These are phyloP conservation scores for Laupala kohalensis DNA, from an alignment of 1,140 invertebrate genomes.

Conservation along the genomic window DNA sequence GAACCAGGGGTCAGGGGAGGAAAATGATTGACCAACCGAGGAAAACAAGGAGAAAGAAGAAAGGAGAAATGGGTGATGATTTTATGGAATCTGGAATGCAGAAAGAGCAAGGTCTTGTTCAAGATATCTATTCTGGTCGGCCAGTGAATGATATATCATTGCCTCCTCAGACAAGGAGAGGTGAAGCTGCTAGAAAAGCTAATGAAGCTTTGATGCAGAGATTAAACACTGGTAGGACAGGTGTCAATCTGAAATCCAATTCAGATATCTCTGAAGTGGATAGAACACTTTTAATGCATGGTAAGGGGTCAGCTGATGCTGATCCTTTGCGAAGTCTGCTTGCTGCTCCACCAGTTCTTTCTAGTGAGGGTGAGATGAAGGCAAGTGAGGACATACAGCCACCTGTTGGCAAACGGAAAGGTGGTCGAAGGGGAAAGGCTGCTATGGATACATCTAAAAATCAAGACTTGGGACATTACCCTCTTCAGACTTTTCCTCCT, in stretches of 20 bases:
- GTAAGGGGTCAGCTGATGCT: not conserved
- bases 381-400: not conserved
- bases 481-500: slow-evolving; percentile 11
- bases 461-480: slow-evolving; percentile 5
- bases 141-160: not conserved
- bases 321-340: slow-evolving; percentile 5
- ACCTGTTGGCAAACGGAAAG: slow-evolving; percentile 6
- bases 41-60: slow-evolving; percentile 19
- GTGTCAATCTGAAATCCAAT: not conserved
- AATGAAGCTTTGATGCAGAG: not conserved
- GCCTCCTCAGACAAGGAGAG: not conserved
- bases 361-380: not conserved
- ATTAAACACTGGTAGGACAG: not conserved
- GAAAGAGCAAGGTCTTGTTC: slow-evolving; percentile 12
- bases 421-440: slow-evolving; percentile 12
- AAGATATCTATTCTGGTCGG: slow-evolving; percentile 2
- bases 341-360: slow-evolving; percentile 12
- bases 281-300: not conserved
- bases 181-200: not conserved
- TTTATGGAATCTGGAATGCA: not conserved
- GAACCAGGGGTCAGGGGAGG: slow-evolving; percentile 33
- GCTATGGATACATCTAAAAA: slow-evolving; percentile 16
- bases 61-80: slow-evolving; percentile 15
- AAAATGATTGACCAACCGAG: slow-evolving; percentile 33
- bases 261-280: not conserved